Evolutionary conservation across 2,113 vertebrate genomes (phyloP), one percentile per base, ranked within the genome.

Genomic region (Clupea harengus): DNA sequence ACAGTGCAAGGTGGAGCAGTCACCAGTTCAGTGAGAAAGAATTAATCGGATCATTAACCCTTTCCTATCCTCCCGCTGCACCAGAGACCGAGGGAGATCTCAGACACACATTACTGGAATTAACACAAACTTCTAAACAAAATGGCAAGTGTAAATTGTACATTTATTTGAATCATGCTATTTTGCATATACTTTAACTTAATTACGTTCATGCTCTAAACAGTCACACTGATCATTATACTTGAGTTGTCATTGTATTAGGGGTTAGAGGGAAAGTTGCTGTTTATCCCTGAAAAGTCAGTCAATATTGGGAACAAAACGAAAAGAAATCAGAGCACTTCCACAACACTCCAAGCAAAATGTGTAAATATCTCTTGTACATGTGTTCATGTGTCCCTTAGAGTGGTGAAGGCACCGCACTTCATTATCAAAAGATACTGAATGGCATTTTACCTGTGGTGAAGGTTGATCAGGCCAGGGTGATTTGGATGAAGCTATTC

Each of bases 41-140:
- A 85, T 84, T 91, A 90, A 91, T 89, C 89, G 82, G 85, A 86
- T 87, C 89, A 88, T 88, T 88, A 86, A 90, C 86, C 81, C 50
- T n/a, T 44, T 84, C 81, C 82, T 49, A 49, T 49, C 9, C 47
- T 44, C 25, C 2, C 72, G 45, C 85, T 57, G 39, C 39, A 39
- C 39, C 78, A 45, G 60, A 54, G 47, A 75, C 52, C 72, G 57
- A 44, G 39, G 39, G 39, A 39, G 46, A 72, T 39, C 81, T 64
- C 6, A 78, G 72, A 67, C 83, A 83, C 81, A 83, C 22, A 84
- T 52, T 60, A 22, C 18, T 7, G 54, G 6, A 60, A 22, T 20
- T 18, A 54, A 18, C 4, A n/a, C 6, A 1, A 22, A 22, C 6
- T 60, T 60, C 20, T 60, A 6, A 60, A 60, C 18, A 60, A 60